phyloP scores from a whole-genome alignment of 2,888 invertebrate species.

The Tolmerus cingulatus region DNA sequence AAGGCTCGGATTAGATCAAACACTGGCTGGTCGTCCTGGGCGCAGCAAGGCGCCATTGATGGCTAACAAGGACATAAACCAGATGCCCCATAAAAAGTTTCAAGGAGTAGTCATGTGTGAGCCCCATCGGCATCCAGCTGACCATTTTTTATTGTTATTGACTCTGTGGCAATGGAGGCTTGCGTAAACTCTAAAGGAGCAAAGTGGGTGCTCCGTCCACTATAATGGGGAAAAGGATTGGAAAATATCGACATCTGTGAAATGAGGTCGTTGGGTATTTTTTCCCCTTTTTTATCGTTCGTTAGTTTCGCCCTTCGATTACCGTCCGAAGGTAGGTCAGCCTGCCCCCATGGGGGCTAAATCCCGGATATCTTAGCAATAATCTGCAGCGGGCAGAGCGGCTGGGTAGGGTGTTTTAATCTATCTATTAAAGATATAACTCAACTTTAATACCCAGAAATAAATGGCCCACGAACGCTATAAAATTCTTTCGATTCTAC shows the following conservation, averaged over 20 bases:
- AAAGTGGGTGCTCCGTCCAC: slow-evolving; percentile 15
- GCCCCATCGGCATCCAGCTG: slow-evolving; percentile 6
- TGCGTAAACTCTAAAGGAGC: slow-evolving; percentile 34
- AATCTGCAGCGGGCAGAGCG: background rate
- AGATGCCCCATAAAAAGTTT: slow-evolving; percentile 40
- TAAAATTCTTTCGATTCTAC: background rate
- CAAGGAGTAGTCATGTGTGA: slow-evolving; percentile 25
- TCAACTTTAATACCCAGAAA: slow-evolving; percentile 10
- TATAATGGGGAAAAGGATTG: slow-evolving; percentile 32
- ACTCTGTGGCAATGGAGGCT: slow-evolving; percentile 32
- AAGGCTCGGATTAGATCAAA: slow-evolving; percentile 29
- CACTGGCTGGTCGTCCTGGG: background rate
- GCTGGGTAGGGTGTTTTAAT: background rate
- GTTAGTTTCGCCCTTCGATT: slow-evolving; percentile 35
- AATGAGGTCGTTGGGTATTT: slow-evolving; percentile 23
- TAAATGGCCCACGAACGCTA: background rate
- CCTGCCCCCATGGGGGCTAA: background rate
- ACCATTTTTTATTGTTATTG: slow-evolving; percentile 42
- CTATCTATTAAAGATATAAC: slow-evolving; percentile 9
- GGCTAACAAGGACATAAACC: slow-evolving; percentile 39
- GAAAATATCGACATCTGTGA: slow-evolving; percentile 40
- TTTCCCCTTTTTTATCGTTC: slow-evolving; percentile 13
- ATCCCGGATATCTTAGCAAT: slow-evolving; percentile 19
- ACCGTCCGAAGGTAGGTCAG: background rate
- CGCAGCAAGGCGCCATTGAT: background rate